Evolutionary conservation across 2,888 invertebrate species (phyloP), one percentile per base, ranked within the genome.

Genomic region (Eilema griseolum): DNA sequence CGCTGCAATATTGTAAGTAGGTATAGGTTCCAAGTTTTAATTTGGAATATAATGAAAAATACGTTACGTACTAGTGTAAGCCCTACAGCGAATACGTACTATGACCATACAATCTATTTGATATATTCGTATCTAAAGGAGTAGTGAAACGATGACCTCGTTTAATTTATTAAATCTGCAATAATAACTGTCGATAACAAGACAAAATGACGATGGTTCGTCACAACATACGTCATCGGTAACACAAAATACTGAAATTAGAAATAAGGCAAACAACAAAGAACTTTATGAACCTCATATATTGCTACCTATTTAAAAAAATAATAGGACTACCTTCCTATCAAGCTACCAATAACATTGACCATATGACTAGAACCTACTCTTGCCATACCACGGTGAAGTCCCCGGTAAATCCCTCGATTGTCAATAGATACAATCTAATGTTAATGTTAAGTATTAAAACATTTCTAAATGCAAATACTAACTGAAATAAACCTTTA

Each of bases 151-250:
- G 65, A 72, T 46, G 79, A 75, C 72, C 82, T 73, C 33, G 67
- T 71, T 46, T 46, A 46, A 57, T 67, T 71, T 76, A 65, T 76
- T 79, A 72, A 75, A 76, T 73, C 68, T 78, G 75, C 75, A 75
- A 67, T 72, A 80, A 59, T 62, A 61, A 59, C n/a, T 66, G 71
- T 72, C 76, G 75, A 76, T 57, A 69, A 66, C 5, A 37, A 41
- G 33, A 26, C 82, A 81, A 81, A 79, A 76, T 82, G 77, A 80
- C 76, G 81, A 69, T 78, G 80, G 90, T 88, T 88, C 87, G 81
- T 87, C 89, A 84, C 87, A 85, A 76, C 76, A 77, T 81, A 83
- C 86, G 87, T 87, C 87, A 89, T 77, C 70, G 28, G 24, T 67
- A 67, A 69, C 70, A 67, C 69, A 37, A 37, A 37, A 11, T 7